Evolutionary conservation across 2,888 invertebrate genomes (phyloP), one percentile per base, ranked within the genome.

Genomic region (Cenopis cana): DNA sequence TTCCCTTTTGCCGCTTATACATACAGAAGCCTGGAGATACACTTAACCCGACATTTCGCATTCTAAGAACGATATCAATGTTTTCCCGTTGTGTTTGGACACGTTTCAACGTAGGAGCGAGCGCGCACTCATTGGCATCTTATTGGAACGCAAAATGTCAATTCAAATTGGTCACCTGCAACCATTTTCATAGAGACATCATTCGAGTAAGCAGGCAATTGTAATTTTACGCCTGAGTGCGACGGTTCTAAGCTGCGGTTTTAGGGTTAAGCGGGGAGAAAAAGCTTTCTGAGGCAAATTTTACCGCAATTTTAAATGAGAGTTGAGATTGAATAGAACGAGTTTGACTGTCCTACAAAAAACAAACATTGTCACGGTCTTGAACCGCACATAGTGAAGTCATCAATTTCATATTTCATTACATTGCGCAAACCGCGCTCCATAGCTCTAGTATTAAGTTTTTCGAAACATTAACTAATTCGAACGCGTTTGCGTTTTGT

Each of bases 161-260:
- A n/a, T 6, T 46, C 46, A n/a, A 46, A 46, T n/a, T 46, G 46
- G n/a, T 8, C 46, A n/a, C 38, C 2, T 18, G 20, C n/a, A 38
- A 38, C 46, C 24, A 49, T 60, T 56, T 69, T 64, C 50, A 57
- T 33, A 64, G 17, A 64, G 69, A 65, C 65, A 65, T 70, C 59
- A 65, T 61, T 65, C 17, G 36, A 69, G 50, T 80, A 77, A 78
- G 78, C 76, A 80, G 79, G 84, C 84, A 81, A 80, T 86, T 84
- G 86, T 88, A 88, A 89, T 90, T 90, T 91, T 83, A 86, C 85
- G 86, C 87, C 78, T 84, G 85, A 86, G 80, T 85, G 86, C 85
- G 80, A 74, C 82, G 83, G 84, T 80, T 82, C 81, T 87, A 81
- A 83, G 79, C 83, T 84, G 80, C 80, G 80, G 83, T 79, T 81